phyloP scores from a whole-genome alignment of 2,888 invertebrate genomes.

The Neelides folsomi region DNA sequence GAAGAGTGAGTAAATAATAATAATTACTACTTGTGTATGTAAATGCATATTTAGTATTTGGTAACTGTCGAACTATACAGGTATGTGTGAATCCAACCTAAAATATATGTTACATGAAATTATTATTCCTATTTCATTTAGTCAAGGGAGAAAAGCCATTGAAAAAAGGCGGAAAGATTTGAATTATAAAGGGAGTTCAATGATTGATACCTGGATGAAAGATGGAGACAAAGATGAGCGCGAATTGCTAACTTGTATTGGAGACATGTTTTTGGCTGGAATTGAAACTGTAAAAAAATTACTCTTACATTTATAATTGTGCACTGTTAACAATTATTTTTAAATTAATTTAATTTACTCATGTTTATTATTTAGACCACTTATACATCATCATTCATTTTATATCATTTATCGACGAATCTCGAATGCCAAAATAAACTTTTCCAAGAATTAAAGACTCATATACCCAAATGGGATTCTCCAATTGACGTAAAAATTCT shows the following conservation, averaged over 20 bases:
- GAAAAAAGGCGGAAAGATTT: background rate
- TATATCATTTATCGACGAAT: constrained; percentile 67
- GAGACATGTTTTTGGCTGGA: constrained; percentile 71
- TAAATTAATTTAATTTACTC: too few relatives aligned
- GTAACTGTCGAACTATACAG: too few relatives aligned
- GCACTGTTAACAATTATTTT: too few relatives aligned
- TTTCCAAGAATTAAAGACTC: constrained; percentile 47
- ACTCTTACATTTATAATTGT: background rate
- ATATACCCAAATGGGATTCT: constrained; percentile 42
- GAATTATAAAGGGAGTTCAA: constrained; percentile 34
- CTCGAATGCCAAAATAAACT: constrained; percentile 53
- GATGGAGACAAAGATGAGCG: constrained; percentile 56
- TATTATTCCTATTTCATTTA: too few relatives aligned
- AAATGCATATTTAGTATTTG: too few relatives aligned
- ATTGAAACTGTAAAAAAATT: constrained; percentile 58
- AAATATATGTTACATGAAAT: too few relatives aligned
- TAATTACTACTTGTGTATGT: too few relatives aligned
- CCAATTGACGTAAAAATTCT: constrained; percentile 44
- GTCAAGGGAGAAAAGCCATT: constrained; percentile 6
- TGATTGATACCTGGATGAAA: constrained; percentile 55
- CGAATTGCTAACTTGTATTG: constrained; percentile 69
- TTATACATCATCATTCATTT: constrained; percentile 58
- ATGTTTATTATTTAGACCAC: constrained; percentile 57
- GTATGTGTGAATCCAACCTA: too few relatives aligned
- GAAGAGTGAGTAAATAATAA: too few relatives aligned